A percentile compares a stretch with the other conserved stretches of the same genome.
Evolutionary conservation across 2,888 invertebrate genomes (phyloP).

Genomic region (Zaprionus obscuricornis): DNA sequence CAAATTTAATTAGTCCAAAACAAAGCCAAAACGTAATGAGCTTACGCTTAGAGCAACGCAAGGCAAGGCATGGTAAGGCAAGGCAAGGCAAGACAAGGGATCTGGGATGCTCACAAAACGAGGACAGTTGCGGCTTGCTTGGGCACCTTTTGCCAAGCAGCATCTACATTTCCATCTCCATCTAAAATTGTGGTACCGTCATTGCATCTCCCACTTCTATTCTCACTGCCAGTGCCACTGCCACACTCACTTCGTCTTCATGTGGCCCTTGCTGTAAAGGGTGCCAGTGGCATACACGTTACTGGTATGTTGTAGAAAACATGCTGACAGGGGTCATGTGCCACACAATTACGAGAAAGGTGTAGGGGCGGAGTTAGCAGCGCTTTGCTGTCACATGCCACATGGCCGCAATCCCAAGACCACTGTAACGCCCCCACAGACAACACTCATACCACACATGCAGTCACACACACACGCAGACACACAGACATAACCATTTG

Average conservation of each 20-base stretch:
- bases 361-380: conserved; percentile 69
- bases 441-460: conserved; percentile 24
- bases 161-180: conserved; percentile 32
- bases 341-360: conserved; percentile 76
- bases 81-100: background rate
- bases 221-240: no score
- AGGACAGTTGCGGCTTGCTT: conserved; percentile 12
- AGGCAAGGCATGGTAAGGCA: conserved; percentile 5
- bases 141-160: conserved; percentile 61
- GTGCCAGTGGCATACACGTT: conserved; percentile 30
- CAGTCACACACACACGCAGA: conserved; percentile 6
- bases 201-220: conserved; percentile 44
- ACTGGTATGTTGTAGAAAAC: background rate
- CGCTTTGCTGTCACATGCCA: conserved; percentile 77
- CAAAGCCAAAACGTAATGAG: conserved; percentile 79
- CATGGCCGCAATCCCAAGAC: conserved; percentile 72
- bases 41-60: conserved; percentile 61
- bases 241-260: no score
- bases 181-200: conserved; percentile 67
- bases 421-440: conserved; percentile 52
- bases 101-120: background rate
- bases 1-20: conserved; percentile 79
- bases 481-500: background rate
- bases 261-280: conserved; percentile 48
- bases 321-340: conserved; percentile 71